Base-by-base conservation (phyloP, 1,140 invertebrate species). In the Reticulitermes speratus region DNA sequence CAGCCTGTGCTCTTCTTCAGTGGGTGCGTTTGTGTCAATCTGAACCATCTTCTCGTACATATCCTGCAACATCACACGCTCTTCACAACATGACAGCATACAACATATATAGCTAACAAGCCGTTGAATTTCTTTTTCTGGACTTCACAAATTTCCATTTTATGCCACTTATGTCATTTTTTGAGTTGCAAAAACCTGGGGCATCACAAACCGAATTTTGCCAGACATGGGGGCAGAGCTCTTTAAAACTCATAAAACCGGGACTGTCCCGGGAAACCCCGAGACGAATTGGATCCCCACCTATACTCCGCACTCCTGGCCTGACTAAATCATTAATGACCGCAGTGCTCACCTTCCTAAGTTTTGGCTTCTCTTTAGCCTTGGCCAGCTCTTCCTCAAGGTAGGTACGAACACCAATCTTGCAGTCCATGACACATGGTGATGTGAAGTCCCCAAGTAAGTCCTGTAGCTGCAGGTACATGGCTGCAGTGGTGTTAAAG, bases 31-130 rank as follows among this genome's bases (percentile, higher is more conserved):
- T 38, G 96, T 94, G 90, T 99, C 98, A 85, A 99, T 97, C 90
- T 98, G 97, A 86, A 98, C 95, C 98, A 99, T 99, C 92, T 99
- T 99, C 88, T 99, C 96, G 91, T 98, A 99, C 96, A 99, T 98
- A 91, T 99, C 98, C 92, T 94, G 88, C 16, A 30, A 75, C 2
- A 38, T 38, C 2, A 38, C 38, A 38, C 5, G 38, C 38, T 38
- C 38, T 38, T 38, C 38, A 38, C 5, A 38, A 38, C 5, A 5
- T 38, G 38, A 75, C 25, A 7, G 3, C 23, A 90, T 88, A 87
- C 86, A 87, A 85, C 45, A 48, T 25, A 44, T 83, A 38, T 82
- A 44, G 44, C 48, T 83, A 30, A n/a, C 55, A n/a, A 86, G 83
- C 84, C 86, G 45, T 65, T 38, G 45, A 82, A 82, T 38, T 82